These are phyloP conservation scores for Lucilia sericata DNA, from an alignment of 1,140 invertebrate genomes.

Conservation along the genomic window DNA sequence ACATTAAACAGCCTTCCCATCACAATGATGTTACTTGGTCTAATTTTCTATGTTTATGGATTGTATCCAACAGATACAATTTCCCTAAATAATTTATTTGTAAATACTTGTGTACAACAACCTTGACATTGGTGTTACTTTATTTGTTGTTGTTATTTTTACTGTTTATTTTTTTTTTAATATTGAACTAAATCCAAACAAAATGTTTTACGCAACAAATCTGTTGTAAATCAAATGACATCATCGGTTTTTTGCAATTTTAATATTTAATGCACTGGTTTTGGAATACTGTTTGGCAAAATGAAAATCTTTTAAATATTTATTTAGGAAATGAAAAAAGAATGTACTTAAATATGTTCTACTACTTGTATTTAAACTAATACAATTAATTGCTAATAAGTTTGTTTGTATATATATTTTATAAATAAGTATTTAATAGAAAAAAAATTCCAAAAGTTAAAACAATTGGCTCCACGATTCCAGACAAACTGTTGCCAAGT, in stretches of 20 bases:
- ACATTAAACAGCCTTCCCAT: too few relatives aligned
- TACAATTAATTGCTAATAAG: background rate
- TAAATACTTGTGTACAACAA: background rate
- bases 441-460: background rate
- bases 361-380: background rate
- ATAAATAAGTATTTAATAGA: background rate
- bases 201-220: background rate
- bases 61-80: too few relatives aligned
- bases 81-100: too few relatives aligned
- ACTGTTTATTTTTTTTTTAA: background rate
- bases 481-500: slow-evolving; percentile 18
- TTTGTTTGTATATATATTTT: background rate
- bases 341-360: background rate
- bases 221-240: slow-evolving; percentile 1
- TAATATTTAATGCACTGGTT: background rate
- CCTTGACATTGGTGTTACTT: slow-evolving; percentile 2
- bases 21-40: too few relatives aligned
- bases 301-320: background rate
- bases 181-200: background rate
- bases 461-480: slow-evolving; percentile 7
- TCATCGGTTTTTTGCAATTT: background rate
- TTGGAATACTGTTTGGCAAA: background rate
- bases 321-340: background rate
- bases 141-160: background rate
- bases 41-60: too few relatives aligned